Evolutionary conservation across 2,888 invertebrate genomes (phyloP), one percentile per base, ranked within the genome.

Genomic region (Drosophila koepferae): DNA sequence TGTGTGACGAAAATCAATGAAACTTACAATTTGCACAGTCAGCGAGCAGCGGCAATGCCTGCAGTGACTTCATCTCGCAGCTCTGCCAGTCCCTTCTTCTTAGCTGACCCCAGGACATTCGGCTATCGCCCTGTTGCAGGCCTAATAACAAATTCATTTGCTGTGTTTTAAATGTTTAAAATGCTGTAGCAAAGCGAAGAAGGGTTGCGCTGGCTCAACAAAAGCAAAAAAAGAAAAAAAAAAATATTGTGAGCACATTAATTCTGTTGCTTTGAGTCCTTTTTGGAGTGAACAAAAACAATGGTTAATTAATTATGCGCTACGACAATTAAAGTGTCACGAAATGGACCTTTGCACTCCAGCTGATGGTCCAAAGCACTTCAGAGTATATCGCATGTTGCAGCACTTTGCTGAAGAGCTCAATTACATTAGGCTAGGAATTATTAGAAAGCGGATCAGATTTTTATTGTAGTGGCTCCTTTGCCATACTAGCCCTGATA

Each of bases 231-330:
- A 2, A 14, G 6, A 38, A 14, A 16, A 5, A 0, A 28, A 28
- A 16, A 5, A n/a, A 55, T 2, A 74, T 74, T 67, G 63, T 73
- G 63, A 73, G 63, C 55, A 69, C 77, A 82, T 86, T 84, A 73
- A 73, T 74, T 81, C 85, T 58, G 71, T 63, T 73, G 46, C 40
- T 55, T 31, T 10, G 28, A 10, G 44, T 28, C 62, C 54, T 38
- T 59, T 77, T 78, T 48, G 82, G 74, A 74, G 65, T 74, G 63
- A 72, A 68, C 81, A 63, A 68, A 56, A 58, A 81, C 65, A 87
- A 84, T 71, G 73, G 67, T 74, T 86, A 88, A 82, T 83, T 88
- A 85, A 82, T 86, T 72, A 76, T 72, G 69, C 72, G 38, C 73
- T 41, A 72, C 56, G 58, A 61, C 66, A 80, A 80, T 76, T 76